phyloP scores from a whole-genome alignment of 2,113 vertebrate genomes.

The Austrofundulus limnaeus region DNA sequence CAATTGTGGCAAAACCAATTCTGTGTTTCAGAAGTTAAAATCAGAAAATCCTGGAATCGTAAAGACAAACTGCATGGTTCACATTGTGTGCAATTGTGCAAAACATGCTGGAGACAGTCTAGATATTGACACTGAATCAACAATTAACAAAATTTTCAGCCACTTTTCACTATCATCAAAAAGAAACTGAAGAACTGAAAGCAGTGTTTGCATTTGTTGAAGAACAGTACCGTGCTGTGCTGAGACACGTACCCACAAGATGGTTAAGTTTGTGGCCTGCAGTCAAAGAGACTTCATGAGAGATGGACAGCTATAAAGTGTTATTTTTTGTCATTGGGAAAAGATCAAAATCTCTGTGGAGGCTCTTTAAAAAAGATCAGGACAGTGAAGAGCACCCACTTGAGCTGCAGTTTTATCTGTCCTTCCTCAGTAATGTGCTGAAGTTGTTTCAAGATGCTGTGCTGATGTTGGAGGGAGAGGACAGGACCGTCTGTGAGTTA shows the following conservation, averaged over 20 bases:
- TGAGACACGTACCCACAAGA: background rate
- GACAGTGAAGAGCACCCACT: background rate
- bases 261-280: background rate
- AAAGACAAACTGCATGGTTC: too few species aligned
- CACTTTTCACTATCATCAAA: background rate
- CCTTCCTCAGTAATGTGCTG: background rate
- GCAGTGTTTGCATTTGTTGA: background rate
- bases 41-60: too few species aligned
- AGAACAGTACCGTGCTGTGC: background rate
- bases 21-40: too few species aligned
- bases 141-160: background rate
- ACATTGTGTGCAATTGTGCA: too few species aligned
- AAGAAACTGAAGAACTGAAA: background rate
- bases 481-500: background rate
- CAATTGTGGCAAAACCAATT: too few species aligned
- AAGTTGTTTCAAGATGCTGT: constrained; percentile 15
- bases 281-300: background rate
- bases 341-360: background rate
- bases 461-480: background rate
- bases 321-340: too few species aligned
- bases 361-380: background rate
- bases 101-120: constrained; percentile 1
- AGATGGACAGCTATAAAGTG: too few species aligned
- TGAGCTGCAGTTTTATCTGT: constrained; percentile 5
- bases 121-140: background rate